phyloP scores from a whole-genome alignment of 2,113 vertebrate genomes.

The Rhinichthys klamathensis region DNA sequence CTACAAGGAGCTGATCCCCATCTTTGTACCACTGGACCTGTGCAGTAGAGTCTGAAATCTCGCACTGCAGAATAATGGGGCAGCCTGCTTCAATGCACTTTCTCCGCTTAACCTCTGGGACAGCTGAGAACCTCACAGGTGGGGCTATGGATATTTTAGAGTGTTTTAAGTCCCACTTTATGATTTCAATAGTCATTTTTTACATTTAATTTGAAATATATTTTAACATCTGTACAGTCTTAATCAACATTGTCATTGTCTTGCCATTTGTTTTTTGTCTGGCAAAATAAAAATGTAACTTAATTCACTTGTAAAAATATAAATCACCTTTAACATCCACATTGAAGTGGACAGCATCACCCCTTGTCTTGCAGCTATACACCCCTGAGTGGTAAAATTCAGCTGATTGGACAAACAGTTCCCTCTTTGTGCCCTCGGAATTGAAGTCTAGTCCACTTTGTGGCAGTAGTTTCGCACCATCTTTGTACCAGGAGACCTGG shows the following conservation, averaged over 20 bases:
- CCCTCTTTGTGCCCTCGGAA: conserved; percentile 64
- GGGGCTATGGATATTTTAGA: conserved; percentile 79
- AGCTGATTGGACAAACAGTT: conserved; percentile 70
- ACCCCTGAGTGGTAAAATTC: conserved; percentile 76
- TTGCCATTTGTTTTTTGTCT: conserved; percentile 59
- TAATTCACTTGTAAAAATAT: conserved; percentile 51
- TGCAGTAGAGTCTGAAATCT: conserved; percentile 72
- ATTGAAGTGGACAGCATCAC: conserved; percentile 74
- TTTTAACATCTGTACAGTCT: neutral
- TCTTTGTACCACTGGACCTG: conserved; percentile 78
- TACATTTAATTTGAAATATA: neutral
- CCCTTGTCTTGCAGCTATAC: conserved; percentile 79
- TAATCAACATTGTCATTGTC: neutral
- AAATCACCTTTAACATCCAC: conserved; percentile 81
- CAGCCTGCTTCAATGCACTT: conserved; percentile 70
- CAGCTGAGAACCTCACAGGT: conserved; percentile 76
- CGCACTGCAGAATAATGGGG: conserved; percentile 74
- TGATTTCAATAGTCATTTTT: neutral
- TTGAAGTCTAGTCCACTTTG: conserved; percentile 72
- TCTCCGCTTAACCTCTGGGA: conserved; percentile 73
- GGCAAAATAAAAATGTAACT: conserved; percentile 42
- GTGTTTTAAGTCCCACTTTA: conserved; percentile 41
- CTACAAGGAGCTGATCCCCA: conserved; percentile 66
- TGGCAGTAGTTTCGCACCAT: conserved; percentile 73
- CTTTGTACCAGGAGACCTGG: conserved; percentile 79